Conservation (phyloP, 1,140 invertebrate genomes). For the Ptiloglossa arizonensis region DNA sequence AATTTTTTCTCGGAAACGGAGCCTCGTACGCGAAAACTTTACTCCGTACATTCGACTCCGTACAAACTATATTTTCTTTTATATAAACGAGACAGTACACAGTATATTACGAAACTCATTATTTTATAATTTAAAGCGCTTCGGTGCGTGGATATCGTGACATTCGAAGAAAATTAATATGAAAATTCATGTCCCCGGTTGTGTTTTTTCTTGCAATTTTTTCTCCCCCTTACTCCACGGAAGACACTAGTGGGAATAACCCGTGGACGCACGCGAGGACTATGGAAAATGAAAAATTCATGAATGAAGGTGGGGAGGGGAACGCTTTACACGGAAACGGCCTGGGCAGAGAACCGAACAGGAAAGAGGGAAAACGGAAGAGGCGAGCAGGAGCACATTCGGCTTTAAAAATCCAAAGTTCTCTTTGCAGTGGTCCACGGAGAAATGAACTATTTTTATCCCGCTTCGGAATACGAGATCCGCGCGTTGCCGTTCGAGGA, state of each 20-base stretch:
- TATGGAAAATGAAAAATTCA: slow-evolving; percentile 39
- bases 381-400: background rate
- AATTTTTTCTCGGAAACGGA: too few species aligned
- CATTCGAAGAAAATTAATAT: slow-evolving; percentile 2
- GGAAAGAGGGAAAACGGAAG: slow-evolving; percentile 22
- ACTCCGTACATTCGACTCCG: too few species aligned
- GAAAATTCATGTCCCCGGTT: background rate
- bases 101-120: background rate
- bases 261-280: background rate
- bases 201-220: background rate
- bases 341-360: background rate
- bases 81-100: background rate
- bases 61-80: too few species aligned
- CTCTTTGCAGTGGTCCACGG: slow-evolving; percentile 60
- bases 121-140: background rate
- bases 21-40: too few species aligned
- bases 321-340: background rate
- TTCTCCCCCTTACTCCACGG: background rate
- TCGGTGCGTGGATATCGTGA: background rate
- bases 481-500: background rate
- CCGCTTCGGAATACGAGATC: background rate
- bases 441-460: slow-evolving; percentile 66
- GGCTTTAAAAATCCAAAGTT: slow-evolving; percentile 57
- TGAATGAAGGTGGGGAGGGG: background rate
- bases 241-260: background rate